phyloP scores from a whole-genome alignment of 2,797 vertebrate genomes.

The Eulemur coronatus region DNA sequence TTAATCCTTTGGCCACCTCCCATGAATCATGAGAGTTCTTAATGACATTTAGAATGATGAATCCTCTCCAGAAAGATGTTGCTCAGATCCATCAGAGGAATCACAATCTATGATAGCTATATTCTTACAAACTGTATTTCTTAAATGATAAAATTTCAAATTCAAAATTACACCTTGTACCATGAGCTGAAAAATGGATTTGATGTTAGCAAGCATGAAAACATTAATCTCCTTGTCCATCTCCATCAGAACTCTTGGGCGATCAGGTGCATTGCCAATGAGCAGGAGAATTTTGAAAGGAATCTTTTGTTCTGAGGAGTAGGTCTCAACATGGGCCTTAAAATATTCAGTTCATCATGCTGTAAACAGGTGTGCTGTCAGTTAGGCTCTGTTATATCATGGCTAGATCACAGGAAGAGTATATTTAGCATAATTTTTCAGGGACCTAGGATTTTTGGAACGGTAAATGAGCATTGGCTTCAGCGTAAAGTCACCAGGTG shows the following conservation, averaged over 20 bases:
- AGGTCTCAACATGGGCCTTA: background rate
- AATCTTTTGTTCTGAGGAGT: background rate
- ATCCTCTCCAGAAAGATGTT: background rate
- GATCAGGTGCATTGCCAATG: background rate
- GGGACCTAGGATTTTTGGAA: background rate
- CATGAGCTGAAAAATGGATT: background rate
- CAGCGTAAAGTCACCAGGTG: background rate
- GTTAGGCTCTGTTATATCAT: background rate
- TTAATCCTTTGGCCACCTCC: background rate
- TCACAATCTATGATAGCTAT: background rate
- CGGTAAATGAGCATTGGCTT: background rate
- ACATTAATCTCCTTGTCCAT: background rate
- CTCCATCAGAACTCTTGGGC: background rate
- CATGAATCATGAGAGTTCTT: background rate
- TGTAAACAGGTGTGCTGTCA: background rate
- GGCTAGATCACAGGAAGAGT: background rate
- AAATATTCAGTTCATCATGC: background rate
- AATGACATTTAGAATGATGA: background rate
- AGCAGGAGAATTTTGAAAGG: background rate
- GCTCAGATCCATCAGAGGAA: background rate
- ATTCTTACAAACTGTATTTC: background rate
- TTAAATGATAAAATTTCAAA: background rate
- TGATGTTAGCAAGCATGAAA: background rate
- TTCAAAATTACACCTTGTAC: background rate
- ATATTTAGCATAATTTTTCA: background rate